Conservation (phyloP, 30 jellyfish, hydroid and myxozoan species). For the Turritopsis rubra region DNA sequence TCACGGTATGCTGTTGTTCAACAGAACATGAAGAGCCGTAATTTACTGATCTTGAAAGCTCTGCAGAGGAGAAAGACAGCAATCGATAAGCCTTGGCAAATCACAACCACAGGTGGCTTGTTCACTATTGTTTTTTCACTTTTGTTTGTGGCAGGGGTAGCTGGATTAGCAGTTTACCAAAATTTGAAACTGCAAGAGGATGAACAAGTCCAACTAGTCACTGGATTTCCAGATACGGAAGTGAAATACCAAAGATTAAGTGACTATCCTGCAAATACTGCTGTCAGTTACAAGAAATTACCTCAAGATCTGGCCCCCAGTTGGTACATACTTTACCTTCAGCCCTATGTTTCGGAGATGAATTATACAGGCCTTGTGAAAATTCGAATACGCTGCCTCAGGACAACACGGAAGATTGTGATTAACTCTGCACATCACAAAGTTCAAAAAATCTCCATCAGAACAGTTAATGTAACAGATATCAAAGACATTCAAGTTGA, state of each 20-base stretch:
- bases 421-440: conserved; percentile 2
- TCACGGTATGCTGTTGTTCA: not conserved
- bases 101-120: not conserved
- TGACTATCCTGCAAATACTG: not conserved
- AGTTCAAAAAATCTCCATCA: conserved; percentile 1
- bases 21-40: not conserved
- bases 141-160: conserved; percentile 17
- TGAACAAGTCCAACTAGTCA: not conserved
- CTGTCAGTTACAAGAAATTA: not conserved
- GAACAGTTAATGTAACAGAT: conserved; percentile 12
- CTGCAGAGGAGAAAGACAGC: not conserved
- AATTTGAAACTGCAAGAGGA: not conserved
- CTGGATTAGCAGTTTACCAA: conserved; percentile 5
- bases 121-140: not conserved
- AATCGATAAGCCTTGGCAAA: not conserved
- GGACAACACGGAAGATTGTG: not conserved
- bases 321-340: not conserved
- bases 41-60: not conserved
- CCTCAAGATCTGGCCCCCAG: conserved; percentile 7
- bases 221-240: not conserved
- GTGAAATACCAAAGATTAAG: not conserved
- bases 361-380: conserved; percentile 17
- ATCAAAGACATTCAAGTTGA: conserved; percentile 15
- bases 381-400: conserved; percentile 5
- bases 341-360: not conserved